These are phyloP conservation scores for Drosophila biarmipes DNA, from an alignment of 1,140 invertebrate genomes.

Conservation along the genomic window DNA sequence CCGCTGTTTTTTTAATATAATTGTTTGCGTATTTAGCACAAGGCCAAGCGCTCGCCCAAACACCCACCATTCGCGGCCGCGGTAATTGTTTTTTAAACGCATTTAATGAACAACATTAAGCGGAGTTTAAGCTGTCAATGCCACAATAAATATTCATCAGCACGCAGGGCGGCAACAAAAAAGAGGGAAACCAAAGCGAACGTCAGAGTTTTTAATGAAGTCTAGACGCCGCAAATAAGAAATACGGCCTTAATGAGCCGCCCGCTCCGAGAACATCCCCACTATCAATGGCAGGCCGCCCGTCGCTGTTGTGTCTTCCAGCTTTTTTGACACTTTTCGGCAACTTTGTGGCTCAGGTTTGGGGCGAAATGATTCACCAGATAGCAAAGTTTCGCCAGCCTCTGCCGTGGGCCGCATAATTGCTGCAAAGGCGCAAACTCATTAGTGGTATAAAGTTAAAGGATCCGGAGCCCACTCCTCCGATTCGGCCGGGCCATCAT, in stretches of 20 bases:
- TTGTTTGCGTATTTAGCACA: slow-evolving; percentile 73
- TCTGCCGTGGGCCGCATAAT: slow-evolving; percentile 58
- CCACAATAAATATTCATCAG: slow-evolving; percentile 65
- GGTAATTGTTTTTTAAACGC: slow-evolving; percentile 72
- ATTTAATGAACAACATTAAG: slow-evolving; percentile 51
- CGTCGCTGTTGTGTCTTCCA: slow-evolving; percentile 39
- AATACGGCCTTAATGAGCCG: slow-evolving; percentile 57
- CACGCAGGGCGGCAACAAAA: background rate
- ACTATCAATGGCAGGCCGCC: slow-evolving; percentile 53
- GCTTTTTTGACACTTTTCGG: slow-evolving; percentile 73
- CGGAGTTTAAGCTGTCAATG: slow-evolving; percentile 70
- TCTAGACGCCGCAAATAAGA: slow-evolving; percentile 66
- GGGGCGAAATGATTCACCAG: slow-evolving; percentile 61
- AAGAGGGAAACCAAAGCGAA: slow-evolving; percentile 18
- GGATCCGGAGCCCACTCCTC: slow-evolving; percentile 24
- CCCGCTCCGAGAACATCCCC: slow-evolving; percentile 35
- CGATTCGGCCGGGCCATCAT: slow-evolving; percentile 20
- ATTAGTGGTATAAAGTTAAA: slow-evolving; percentile 70
- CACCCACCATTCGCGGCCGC: slow-evolving; percentile 21
- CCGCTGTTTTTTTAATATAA: slow-evolving; percentile 56
- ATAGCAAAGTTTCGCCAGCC: slow-evolving; percentile 67
- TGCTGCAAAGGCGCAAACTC: slow-evolving; percentile 70
- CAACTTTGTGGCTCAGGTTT: slow-evolving; percentile 51
- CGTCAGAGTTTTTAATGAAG: slow-evolving; percentile 66
- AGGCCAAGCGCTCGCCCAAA: slow-evolving; percentile 34